Evolutionary conservation across 1,140 invertebrate species (phyloP), one percentile per base, ranked within the genome.

Genomic region (Papilio helenus): DNA sequence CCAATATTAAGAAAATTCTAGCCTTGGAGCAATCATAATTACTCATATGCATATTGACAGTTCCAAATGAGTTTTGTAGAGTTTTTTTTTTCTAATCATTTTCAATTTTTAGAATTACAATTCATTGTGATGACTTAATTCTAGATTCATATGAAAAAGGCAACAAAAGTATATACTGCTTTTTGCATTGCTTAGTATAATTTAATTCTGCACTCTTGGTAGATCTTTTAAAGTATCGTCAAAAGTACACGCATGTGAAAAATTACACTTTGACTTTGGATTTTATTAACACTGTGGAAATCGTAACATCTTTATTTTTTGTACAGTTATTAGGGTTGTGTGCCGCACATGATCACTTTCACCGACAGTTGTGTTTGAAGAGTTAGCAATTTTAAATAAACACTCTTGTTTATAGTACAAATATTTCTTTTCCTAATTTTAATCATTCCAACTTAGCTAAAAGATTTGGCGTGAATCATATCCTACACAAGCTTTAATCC

Each of bases 71-170:
- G 14, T 68, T 68, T 16, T 65, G 14, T 51, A n/a, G n/a, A 55
- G 1, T 68, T 68, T 68, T 3, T 61, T 29, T n/a, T 58, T 68
- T 34, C 3, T 29, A 49, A 49, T 61, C 10, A 16, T 29, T 29
- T 68, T 61, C 10, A 12, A 23, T 23, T 61, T 61, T 61, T 7
- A 23, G 23, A 61, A 65, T 29, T 61, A 29, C 12, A 65, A 26
- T 14, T 16, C 5, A 14, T 29, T 65, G 14, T 16, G 23, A 65
- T 55, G 23, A 14, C 10, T 26, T 65, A 26, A 16, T 4, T 65
- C 3, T 65, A 65, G 23, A 29, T 68, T 68, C 29, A 26, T 65
- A 68, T 68, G 61, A 68, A 68, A 68, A 68, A 68, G 61, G 61
- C 61, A 68, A 29, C 23, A 68, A 68, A 29, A 16, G 9, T 26